Percentiles rank a stretch among this genome's conserved stretches.
phyloP scores from a whole-genome alignment of 1,140 invertebrate genomes.

The Drosophila repleta region DNA sequence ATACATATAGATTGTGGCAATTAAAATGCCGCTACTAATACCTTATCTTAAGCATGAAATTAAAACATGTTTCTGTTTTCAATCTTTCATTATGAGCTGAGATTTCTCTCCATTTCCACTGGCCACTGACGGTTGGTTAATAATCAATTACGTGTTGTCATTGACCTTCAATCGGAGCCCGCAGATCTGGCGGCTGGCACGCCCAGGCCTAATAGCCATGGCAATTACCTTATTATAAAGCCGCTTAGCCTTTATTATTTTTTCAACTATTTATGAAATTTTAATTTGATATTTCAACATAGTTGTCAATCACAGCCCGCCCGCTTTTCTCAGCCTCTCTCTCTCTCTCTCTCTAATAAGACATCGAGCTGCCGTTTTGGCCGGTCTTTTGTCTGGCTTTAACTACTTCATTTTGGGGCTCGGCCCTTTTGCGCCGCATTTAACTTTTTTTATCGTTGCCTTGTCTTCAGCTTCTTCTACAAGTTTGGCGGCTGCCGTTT shows the following conservation, averaged over 20 bases:
- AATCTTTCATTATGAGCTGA: constrained; percentile 35
- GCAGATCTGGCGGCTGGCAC: constrained; percentile 52
- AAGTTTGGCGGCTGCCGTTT: constrained; percentile 64
- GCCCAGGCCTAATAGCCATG: constrained; percentile 69
- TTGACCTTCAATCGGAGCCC: constrained; percentile 68
- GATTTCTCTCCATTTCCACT: constrained; percentile 14
- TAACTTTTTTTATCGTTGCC: constrained; percentile 60
- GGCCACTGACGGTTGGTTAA: constrained; percentile 67
- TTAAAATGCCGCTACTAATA: constrained; percentile 74
- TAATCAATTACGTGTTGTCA: constrained; percentile 78
- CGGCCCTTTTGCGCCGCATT: constrained; percentile 50
- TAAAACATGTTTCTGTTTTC: constrained; percentile 69
- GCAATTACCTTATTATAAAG: constrained; percentile 79
- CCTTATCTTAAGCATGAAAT: constrained; percentile 78
- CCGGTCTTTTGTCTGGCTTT: constrained; percentile 21
- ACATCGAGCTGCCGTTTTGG: constrained; percentile 32
- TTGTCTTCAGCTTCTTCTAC: constrained; percentile 26
- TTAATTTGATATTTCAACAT: constrained; percentile 82
- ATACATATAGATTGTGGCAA: constrained; percentile 55
- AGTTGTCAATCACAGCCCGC: constrained; percentile 71
- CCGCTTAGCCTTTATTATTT: constrained; percentile 70
- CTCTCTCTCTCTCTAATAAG: constrained; percentile 48
- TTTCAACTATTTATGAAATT: constrained; percentile 68
- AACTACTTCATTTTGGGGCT: constrained; percentile 18
- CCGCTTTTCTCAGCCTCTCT: constrained; percentile 25